These are phyloP conservation scores for Pseudanteris insignis DNA, from an alignment of 2,888 invertebrate species.

Conservation along the genomic window DNA sequence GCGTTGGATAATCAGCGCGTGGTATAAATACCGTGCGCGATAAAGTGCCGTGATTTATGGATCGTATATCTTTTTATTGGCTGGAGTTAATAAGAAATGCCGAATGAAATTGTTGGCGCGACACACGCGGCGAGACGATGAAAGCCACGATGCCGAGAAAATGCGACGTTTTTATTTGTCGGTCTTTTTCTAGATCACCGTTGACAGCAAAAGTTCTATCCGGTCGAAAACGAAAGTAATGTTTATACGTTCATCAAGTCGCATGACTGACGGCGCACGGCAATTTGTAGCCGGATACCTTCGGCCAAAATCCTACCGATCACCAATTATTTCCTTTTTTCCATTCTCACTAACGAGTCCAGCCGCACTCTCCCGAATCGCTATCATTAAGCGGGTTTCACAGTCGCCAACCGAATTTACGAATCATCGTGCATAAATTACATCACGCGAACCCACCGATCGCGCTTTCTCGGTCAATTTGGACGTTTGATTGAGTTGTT, in stretches of 20 bases:
- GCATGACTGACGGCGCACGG: constrained; percentile 25
- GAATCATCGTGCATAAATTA: too few relatives aligned
- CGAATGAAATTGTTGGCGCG: constrained; percentile 15
- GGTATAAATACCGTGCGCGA: constrained; percentile 13
- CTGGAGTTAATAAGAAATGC: constrained; percentile 18
- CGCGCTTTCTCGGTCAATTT: too few relatives aligned
- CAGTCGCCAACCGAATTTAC: too few relatives aligned
- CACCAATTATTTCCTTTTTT: constrained; percentile 26
- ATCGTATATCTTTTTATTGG: constrained; percentile 26
- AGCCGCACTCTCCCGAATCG: too few relatives aligned
- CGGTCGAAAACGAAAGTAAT: constrained; percentile 37
- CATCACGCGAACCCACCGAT: too few relatives aligned
- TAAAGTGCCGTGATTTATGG: constrained; percentile 20
- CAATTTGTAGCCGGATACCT: constrained; percentile 27
- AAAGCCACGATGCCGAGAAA: constrained; percentile 29
- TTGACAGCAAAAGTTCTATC: constrained; percentile 26
- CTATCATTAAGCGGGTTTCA: too few relatives aligned
- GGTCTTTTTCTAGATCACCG: constrained; percentile 21
- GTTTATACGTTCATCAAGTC: constrained; percentile 21
- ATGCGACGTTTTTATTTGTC: constrained; percentile 19
- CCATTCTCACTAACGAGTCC: constrained; percentile 13
- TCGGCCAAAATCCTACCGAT: constrained; percentile 28
- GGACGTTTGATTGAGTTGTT: too few relatives aligned
- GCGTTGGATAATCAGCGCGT: too few relatives aligned
- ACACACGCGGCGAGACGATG: constrained; percentile 5